phyloP scores from a whole-genome alignment of 1,140 invertebrate species.

The Lasioglossum baleicum region DNA sequence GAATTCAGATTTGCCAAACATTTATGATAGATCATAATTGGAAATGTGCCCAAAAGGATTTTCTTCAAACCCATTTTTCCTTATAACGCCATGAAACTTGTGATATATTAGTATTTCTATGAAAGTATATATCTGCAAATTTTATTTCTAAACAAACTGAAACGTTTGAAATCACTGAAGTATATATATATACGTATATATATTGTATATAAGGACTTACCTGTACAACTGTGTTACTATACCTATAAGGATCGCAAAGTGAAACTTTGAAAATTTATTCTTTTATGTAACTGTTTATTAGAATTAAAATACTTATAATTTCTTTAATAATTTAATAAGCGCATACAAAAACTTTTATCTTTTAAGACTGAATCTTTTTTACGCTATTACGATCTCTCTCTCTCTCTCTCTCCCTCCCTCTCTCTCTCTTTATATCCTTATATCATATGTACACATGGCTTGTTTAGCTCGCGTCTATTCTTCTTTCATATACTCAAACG shows the following conservation, averaged over 20 bases:
- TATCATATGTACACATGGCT: constrained; percentile 23
- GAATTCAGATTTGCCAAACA: constrained; percentile 76
- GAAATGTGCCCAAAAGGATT: too few species aligned
- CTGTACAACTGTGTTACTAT: background rate
- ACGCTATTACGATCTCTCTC: background rate
- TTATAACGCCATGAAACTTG: constrained; percentile 33
- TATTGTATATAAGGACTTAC: too few species aligned
- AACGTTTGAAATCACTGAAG: too few species aligned
- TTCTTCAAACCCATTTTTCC: too few species aligned
- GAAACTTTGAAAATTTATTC: constrained; percentile 3
- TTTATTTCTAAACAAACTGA: too few species aligned
- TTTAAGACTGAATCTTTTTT: constrained; percentile 4
- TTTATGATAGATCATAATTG: too few species aligned
- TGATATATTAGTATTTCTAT: constrained; percentile 43
- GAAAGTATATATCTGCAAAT: background rate
- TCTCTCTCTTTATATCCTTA: constrained; percentile 13
- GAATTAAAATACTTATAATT: constrained; percentile 27
- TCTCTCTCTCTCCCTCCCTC: background rate
- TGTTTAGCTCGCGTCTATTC: background rate
- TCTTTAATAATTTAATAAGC: constrained; percentile 23
- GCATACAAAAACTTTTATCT: constrained; percentile 29
- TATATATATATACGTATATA: too few species aligned
- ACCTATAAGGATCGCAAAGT: background rate
- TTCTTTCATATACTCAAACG: background rate
- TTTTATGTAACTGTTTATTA: constrained; percentile 15